Evolutionary conservation across 1,140 invertebrate genomes (phyloP).

Genomic region (Heterodera schachtii): DNA sequence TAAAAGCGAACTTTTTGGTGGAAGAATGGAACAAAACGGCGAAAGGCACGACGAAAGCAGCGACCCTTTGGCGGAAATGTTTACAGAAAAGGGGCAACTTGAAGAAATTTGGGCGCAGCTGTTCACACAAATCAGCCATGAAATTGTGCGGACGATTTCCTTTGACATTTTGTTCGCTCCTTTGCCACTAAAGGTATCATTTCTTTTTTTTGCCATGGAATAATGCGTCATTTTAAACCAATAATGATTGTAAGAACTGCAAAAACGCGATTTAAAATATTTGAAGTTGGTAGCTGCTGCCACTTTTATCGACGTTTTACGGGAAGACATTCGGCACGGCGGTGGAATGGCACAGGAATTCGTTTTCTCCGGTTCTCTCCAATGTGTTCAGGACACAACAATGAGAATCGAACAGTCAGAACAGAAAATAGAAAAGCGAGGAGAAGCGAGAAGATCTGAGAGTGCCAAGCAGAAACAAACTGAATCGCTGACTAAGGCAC

Average conservation of each 20-base stretch:
- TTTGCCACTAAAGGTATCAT: conserved; percentile 33
- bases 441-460: background rate
- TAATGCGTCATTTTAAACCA: too few relatives aligned
- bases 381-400: conserved; percentile 26
- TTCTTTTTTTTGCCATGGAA: background rate
- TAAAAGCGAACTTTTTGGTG: background rate
- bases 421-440: background rate
- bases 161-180: conserved; percentile 45
- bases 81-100: conserved; percentile 7
- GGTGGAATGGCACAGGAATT: conserved; percentile 26
- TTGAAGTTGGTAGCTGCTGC: conserved; percentile 33
- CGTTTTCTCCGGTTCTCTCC: conserved; percentile 32
- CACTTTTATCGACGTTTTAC: conserved; percentile 32
- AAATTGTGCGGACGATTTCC: conserved; percentile 34
- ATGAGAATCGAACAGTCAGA: conserved; percentile 9
- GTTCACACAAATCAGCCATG: conserved; percentile 26
- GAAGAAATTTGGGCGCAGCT: conserved; percentile 28
- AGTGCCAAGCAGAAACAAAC: background rate
- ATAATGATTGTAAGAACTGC: too few relatives aligned
- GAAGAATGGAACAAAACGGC: background rate
- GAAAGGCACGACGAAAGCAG: background rate
- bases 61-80: conserved; percentile 23
- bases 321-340: conserved; percentile 29
- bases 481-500: conserved; percentile 15
- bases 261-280: background rate